phyloP scores from a whole-genome alignment of 2,888 invertebrate species.

The Pristionchus exspectatus region DNA sequence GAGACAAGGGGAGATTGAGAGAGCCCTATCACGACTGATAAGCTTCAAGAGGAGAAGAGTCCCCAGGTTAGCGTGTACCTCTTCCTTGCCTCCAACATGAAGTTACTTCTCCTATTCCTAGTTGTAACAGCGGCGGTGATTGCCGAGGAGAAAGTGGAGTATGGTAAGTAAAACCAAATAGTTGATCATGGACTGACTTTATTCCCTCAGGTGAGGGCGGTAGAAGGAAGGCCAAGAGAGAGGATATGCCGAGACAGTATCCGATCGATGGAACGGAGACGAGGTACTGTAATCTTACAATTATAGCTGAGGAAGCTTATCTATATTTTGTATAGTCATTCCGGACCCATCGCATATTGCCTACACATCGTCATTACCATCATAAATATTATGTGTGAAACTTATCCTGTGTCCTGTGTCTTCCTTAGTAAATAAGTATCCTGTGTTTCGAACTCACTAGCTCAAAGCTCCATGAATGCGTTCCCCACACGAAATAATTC shows the following conservation, averaged over 20 bases:
- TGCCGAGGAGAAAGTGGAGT: constrained; percentile 10
- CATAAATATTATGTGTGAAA: too few species aligned
- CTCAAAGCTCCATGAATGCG: too few species aligned
- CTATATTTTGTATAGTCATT: too few species aligned
- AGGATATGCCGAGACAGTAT: constrained; percentile 33
- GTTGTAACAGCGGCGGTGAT: neutral
- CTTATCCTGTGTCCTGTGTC: too few species aligned
- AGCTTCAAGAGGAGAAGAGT: constrained; percentile 5
- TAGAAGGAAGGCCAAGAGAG: neutral
- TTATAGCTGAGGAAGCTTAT: too few species aligned
- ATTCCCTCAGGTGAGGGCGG: constrained; percentile 46
- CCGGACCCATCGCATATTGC: too few species aligned
- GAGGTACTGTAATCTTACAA: neutral
- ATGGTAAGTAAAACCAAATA: neutral
- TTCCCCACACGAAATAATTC: neutral
- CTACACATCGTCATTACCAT: too few species aligned
- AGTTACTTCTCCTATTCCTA: neutral
- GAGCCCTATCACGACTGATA: constrained; percentile 33
- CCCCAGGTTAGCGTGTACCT: constrained; percentile 20
- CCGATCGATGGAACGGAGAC: neutral
- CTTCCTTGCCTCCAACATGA: neutral
- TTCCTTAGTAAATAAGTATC: too few species aligned
- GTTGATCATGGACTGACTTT: neutral
- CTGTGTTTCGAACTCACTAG: too few species aligned
- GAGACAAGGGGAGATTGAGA: constrained; percentile 17